These are phyloP conservation scores for Argya squamiceps DNA, from an alignment of 2,797 vertebrate species.

Conservation along the genomic window DNA sequence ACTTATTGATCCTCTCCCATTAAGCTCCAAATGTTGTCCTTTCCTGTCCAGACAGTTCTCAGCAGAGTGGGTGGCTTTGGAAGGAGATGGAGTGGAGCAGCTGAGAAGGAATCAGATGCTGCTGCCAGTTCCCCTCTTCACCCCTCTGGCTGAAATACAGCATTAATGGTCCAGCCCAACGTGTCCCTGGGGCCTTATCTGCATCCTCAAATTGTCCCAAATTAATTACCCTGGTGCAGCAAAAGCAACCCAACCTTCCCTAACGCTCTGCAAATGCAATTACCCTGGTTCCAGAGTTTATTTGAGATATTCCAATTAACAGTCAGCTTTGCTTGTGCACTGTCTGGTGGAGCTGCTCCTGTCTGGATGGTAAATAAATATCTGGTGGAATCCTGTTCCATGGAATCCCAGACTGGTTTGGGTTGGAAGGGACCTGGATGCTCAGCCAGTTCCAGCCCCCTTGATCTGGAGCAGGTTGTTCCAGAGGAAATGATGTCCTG, in stretches of 20 bases:
- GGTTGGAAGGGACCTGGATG: neutral
- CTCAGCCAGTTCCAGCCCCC: neutral
- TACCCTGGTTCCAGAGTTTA: neutral
- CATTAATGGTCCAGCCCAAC: neutral
- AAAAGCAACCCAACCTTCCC: neutral
- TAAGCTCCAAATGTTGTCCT: neutral
- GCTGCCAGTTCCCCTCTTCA: neutral
- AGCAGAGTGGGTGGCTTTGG: neutral
- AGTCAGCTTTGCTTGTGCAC: neutral
- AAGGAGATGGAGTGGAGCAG: neutral
- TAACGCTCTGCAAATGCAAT: neutral
- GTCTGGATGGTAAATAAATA: neutral
- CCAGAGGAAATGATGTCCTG: neutral
- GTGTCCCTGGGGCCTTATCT: conserved; percentile 14
- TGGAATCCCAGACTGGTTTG: neutral
- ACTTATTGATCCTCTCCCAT: neutral
- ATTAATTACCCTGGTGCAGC: conserved; percentile 48
- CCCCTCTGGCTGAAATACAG: neutral
- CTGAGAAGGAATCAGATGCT: neutral
- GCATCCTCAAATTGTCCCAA: conserved; percentile 14
- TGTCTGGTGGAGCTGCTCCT: neutral
- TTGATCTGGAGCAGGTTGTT: neutral
- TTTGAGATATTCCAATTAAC: conserved; percentile 26
- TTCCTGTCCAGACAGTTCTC: neutral
- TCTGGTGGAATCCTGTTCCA: neutral